Evolutionary conservation across 2,888 invertebrate genomes (phyloP).

Genomic region (Drosophila multiciliata): DNA sequence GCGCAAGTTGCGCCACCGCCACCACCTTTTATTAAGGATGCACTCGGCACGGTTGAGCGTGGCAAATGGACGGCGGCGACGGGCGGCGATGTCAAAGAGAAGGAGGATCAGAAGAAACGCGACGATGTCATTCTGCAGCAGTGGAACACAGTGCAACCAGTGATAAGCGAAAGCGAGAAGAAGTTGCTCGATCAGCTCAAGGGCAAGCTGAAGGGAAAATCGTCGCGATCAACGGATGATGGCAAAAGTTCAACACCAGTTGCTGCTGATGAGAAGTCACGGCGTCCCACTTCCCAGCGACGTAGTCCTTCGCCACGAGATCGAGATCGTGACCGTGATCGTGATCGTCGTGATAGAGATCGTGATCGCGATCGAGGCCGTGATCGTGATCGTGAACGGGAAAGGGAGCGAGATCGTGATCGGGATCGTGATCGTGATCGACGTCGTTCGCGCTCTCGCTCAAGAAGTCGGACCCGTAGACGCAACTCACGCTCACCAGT

Average conservation of each 20-base stretch:
- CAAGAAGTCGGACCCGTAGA: conserved; percentile 71
- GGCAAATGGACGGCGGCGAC: conserved; percentile 84
- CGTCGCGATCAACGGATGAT: conserved; percentile 60
- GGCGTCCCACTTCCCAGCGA: conserved; percentile 42
- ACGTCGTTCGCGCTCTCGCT: conserved; percentile 62
- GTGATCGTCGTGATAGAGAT: conserved; percentile 56
- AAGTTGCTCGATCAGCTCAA: conserved; percentile 86
- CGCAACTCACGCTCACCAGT: conserved; percentile 72
- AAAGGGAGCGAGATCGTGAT: conserved; percentile 48
- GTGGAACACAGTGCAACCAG: conserved; percentile 87
- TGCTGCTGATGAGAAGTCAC: conserved; percentile 66
- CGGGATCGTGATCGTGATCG: conserved; percentile 56
- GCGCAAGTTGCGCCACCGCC: conserved; percentile 67
- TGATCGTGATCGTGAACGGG: conserved; percentile 43
- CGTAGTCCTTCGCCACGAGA: conserved; percentile 64
- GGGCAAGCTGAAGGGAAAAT: conserved; percentile 83
- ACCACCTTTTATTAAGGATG: conserved; percentile 62
- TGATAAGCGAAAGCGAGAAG: conserved; percentile 87
- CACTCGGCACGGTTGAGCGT: conserved; percentile 48
- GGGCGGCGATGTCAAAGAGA: conserved; percentile 40
- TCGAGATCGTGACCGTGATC: conserved; percentile 39
- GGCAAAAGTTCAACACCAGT: conserved; percentile 61
- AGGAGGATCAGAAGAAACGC: conserved; percentile 78
- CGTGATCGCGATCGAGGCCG: conserved; percentile 36
- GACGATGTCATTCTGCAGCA: conserved; percentile 87